These are phyloP conservation scores for Magallana ariakensis DNA, from an alignment of 1,140 invertebrate genomes.

Conservation along the genomic window DNA sequence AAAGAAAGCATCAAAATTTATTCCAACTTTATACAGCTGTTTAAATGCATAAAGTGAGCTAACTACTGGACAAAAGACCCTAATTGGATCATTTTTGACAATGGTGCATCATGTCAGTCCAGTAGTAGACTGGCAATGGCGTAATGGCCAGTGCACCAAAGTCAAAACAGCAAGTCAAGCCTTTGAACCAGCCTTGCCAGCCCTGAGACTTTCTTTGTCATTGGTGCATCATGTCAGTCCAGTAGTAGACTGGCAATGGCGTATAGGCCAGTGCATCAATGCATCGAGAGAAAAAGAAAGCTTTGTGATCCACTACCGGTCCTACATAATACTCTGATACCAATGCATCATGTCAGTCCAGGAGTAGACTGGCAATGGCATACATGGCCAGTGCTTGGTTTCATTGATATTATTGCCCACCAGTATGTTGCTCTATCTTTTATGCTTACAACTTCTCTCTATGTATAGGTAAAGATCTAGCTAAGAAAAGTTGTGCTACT, in stretches of 20 bases:
- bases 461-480: too few relatives aligned
- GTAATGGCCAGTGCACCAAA: not conserved
- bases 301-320: too few relatives aligned
- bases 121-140: not conserved
- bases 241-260: not conserved
- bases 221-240: conserved; percentile 8
- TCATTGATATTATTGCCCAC: too few relatives aligned
- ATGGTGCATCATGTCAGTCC: not conserved
- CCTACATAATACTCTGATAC: too few relatives aligned
- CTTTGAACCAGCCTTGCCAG: not conserved
- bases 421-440: too few relatives aligned
- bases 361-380: conserved; percentile 18
- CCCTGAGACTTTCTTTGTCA: not conserved
- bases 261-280: not conserved
- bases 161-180: not conserved
- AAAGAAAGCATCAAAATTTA: not conserved
- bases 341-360: not conserved
- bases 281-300: too few relatives aligned
- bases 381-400: not conserved
- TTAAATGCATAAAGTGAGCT: not conserved
- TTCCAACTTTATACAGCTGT: not conserved
- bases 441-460: too few relatives aligned
- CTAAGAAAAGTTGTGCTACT: too few relatives aligned
- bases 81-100: not conserved
- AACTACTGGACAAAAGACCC: not conserved